Percentiles rank a stretch among this genome's conserved stretches.
Evolutionary conservation across 2,113 vertebrate genomes (phyloP).

Genomic region (Melanocharis versteri): DNA sequence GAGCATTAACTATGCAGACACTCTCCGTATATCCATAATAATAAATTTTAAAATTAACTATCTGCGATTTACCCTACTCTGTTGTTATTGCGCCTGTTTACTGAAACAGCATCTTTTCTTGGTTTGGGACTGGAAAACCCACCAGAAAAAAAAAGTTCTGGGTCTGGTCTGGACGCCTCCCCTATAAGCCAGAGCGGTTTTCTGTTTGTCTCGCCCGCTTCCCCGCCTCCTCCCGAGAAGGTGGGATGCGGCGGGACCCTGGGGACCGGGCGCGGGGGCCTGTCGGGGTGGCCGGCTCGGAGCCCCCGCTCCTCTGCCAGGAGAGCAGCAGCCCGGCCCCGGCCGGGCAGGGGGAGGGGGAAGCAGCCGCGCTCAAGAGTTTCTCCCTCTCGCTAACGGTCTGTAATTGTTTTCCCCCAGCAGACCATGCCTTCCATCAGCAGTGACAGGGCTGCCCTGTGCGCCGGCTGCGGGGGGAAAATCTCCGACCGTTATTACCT

Average conservation of each 20-base stretch:
- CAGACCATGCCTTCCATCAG: conserved; percentile 92
- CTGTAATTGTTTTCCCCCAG: conserved; percentile 53
- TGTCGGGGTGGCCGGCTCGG: background rate
- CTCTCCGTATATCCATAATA: background rate
- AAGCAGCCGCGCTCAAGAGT: background rate
- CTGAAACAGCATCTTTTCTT: background rate
- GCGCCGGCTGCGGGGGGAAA: conserved; percentile 94
- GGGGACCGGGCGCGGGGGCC: background rate
- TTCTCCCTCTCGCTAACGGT: conserved; percentile 43
- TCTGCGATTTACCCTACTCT: background rate
- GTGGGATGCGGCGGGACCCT: background rate
- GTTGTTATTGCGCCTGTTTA: background rate
- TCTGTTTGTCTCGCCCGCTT: background rate
- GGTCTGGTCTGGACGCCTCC: background rate
- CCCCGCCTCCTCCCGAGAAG: background rate
- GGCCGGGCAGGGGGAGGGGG: background rate
- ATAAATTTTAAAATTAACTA: background rate
- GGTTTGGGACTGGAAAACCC: background rate
- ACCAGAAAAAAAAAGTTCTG: background rate
- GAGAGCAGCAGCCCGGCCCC: background rate
- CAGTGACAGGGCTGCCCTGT: conserved; percentile 90
- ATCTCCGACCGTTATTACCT: conserved; percentile 98
- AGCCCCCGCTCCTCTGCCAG: background rate
- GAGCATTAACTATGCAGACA: background rate
- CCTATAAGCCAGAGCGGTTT: background rate